Conservation (phyloP, 1,140 invertebrate genomes). For the Cydia fagiglandana region DNA sequence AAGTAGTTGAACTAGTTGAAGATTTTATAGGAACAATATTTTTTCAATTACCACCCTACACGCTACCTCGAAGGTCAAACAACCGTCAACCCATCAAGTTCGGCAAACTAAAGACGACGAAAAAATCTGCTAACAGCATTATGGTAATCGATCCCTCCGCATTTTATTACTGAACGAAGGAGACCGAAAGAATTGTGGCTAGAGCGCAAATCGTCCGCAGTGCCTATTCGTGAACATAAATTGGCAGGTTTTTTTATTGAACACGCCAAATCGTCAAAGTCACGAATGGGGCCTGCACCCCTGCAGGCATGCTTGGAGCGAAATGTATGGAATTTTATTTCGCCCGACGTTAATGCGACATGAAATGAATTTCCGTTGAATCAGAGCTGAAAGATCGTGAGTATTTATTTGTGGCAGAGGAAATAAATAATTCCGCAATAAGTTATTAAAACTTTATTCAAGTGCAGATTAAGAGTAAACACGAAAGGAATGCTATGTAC, state of each 20-base stretch:
- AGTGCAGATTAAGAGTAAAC: not conserved
- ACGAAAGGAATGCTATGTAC: too few relatives aligned
- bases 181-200: constrained; percentile 1
- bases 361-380: constrained; percentile 25
- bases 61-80: not conserved
- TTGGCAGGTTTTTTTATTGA: constrained; percentile 28
- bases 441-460: constrained; percentile 2
- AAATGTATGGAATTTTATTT: constrained; percentile 28
- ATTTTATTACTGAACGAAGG: constrained; percentile 23
- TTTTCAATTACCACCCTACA: not conserved
- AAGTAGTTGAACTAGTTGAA: not conserved
- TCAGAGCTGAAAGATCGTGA: not conserved
- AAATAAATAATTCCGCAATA: not conserved
- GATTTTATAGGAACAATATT: not conserved
- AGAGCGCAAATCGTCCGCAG: constrained; percentile 28
- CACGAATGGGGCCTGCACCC: constrained; percentile 28
- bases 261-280: constrained; percentile 30
- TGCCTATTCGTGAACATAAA: constrained; percentile 32
- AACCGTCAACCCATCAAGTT: constrained; percentile 12
- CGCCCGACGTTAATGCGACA: constrained; percentile 25
- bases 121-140: constrained; percentile 17
- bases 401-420: constrained; percentile 2
- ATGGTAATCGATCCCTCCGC: constrained; percentile 15
- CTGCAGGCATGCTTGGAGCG: constrained; percentile 21
- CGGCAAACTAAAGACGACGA: not conserved